Base-by-base conservation (phyloP, 2,113 vertebrate species). In the Vidua chalybeata region DNA sequence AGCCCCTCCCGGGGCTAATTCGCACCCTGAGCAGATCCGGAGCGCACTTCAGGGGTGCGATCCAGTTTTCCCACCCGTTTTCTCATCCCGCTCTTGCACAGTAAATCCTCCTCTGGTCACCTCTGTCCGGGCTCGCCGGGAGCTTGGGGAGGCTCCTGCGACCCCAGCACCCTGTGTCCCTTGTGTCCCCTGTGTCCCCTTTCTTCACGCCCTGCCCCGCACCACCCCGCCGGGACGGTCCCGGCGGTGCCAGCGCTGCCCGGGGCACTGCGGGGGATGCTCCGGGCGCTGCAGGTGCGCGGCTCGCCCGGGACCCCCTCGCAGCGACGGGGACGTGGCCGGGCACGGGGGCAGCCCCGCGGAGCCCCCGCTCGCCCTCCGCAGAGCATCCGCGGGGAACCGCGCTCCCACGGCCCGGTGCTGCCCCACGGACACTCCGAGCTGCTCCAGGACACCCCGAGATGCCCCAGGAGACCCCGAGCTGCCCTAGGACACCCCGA, bases 1-100 rank as follows among this genome's bases (percentile, higher is more conserved):
- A n/a, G 48, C 82, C 78, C 0, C n/a, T 9, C 1, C 46, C 21
- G 11, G 46, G 24, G 48, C 15, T 19, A 4, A 41, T 20, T 46
- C 55, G 2, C 63, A 21, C 13, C 71, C 75, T 1, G 55, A 21
- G 18, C 62, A 37, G 22, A 54, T 20, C 1, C 15, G 12, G 45
- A 54, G n/a, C 30, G 0, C 1, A 6, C 2, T 3, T 20, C 59
- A 6, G 62, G 39, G 11, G 1, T 15, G 3, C 1, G 15, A 61
- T 10, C 4, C 63, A 2, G 5, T 1, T 64, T 55, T 63, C 31
- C 52, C 58, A 9, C 28, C 24, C 31, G 2, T 26, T 62, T 48
- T 67, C 28, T 22, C 11, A 7, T 33, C 58, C 82, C 23, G 0
- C 43, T 27, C 66, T 4, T 4, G 18, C 62, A 18, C 28, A 4